phyloP scores from a whole-genome alignment of 2,113 vertebrate genomes.

The Sardina pilchardus region DNA sequence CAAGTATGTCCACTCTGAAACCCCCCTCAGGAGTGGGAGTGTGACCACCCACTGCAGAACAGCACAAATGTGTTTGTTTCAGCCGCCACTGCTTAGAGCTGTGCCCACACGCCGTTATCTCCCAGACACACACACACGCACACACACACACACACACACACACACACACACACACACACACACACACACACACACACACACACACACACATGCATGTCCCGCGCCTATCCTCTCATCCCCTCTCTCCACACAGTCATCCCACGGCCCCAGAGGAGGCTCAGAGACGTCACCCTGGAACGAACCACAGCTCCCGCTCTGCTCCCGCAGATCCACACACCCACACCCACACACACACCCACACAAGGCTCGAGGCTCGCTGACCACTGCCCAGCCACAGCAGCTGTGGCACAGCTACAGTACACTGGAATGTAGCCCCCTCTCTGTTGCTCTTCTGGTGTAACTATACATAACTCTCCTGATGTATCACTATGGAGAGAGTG shows the following conservation, averaged over 20 bases:
- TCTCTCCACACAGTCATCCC: too few species aligned
- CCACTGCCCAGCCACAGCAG: neutral
- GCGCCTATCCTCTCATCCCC: too few species aligned
- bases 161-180: neutral
- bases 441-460: neutral
- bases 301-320: too few species aligned
- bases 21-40: conserved; percentile 67
- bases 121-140: neutral
- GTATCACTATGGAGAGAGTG: neutral
- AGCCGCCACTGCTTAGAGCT: conserved; percentile 27
- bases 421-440: too few species aligned
- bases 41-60: conserved; percentile 70
- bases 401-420: too few species aligned
- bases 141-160: too few species aligned
- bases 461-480: too few species aligned
- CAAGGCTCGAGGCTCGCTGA: neutral
- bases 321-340: too few species aligned
- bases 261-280: neutral
- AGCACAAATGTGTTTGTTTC: conserved; percentile 50
- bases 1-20: conserved; percentile 62
- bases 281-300: too few species aligned
- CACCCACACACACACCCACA: too few species aligned
- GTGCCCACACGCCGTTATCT: conserved; percentile 34
- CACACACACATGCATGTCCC: neutral
- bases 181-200: neutral